Evolutionary conservation across 2,888 invertebrate genomes (phyloP), one percentile per base, ranked within the genome.

Genomic region (Andrena trimmerana): DNA sequence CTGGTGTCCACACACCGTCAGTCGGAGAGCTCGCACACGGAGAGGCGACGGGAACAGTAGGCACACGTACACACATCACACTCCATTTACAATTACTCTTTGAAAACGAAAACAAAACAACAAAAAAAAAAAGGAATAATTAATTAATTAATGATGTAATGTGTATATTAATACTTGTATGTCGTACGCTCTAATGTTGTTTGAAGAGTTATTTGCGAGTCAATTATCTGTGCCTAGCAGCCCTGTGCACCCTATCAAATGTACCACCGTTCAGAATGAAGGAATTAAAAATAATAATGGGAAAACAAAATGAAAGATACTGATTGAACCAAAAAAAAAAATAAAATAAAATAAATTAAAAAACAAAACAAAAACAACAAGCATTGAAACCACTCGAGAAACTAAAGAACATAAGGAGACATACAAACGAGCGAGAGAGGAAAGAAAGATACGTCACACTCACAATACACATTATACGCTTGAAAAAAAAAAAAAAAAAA

Each of bases 161-260:
- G 91, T 92, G 92, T 92, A 92, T 92, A 92, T 92, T 89, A 90
- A 92, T 93, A 94, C 91, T 77, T 94, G 92, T 94, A 93, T 94
- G 94, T 94, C 93, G 94, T 94, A 94, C 93, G 93, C 94, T 94
- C 93, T 94, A 93, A 94, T 93, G 94, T 94, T 94, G 93, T 94
- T 94, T 94, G 93, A 94, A 93, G 93, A 93, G 93, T 95, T 95
- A 95, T 95, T 95, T 95, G 95, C 94, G 94, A 95, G 95, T 95
- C 95, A 95, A 95, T 95, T 95, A 95, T 95, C 95, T 95, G 95
- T 95, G 95, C 95, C 95, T 95, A 94, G 94, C 94, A 93, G 94
- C 93, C 94, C 94, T 94, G 94, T 93, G 94, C 94, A 94, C 94
- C 93, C 92, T 93, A 94, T 92, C 93, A 94, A 93, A 93, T 92